Percentiles rank a stretch among this genome's conserved stretches.
These are phyloP conservation scores for Paracyprichromis sp. DNA, from an alignment of 2,113 vertebrate genomes.

Conservation along the genomic window DNA sequence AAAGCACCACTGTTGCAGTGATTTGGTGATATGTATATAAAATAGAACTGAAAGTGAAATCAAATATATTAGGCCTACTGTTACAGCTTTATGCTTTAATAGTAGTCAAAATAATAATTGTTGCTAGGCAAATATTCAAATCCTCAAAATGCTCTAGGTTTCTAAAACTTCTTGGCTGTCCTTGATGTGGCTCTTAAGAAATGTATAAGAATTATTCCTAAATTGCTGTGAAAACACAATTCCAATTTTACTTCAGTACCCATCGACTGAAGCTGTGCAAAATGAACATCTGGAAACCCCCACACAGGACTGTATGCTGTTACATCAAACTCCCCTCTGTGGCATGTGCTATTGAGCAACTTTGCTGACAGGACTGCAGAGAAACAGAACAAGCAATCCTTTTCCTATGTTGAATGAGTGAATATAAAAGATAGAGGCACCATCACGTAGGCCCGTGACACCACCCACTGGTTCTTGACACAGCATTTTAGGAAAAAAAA, in stretches of 20 bases:
- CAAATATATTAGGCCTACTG: background rate
- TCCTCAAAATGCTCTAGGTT: background rate
- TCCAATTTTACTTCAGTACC: background rate
- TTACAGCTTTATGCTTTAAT: background rate
- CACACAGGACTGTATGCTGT: background rate
- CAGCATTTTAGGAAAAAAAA: fast-evolving
- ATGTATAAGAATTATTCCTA: background rate
- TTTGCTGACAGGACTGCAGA: background rate
- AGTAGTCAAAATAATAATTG: background rate
- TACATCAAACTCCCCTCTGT: background rate
- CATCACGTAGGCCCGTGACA: background rate
- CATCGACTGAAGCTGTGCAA: background rate
- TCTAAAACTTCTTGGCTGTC: background rate
- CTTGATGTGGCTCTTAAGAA: background rate
- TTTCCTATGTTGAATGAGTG: background rate
- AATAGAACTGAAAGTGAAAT: background rate
- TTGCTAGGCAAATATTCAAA: background rate
- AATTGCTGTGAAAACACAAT: background rate
- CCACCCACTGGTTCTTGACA: background rate
- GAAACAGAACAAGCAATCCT: background rate
- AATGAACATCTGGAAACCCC: constrained; percentile 1
- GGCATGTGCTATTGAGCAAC: background rate
- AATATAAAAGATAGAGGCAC: background rate
- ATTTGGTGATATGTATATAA: background rate
- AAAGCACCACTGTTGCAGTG: background rate